Base-by-base conservation (phyloP, 2,113 vertebrate genomes). In the Pomatostomus ruficeps region DNA sequence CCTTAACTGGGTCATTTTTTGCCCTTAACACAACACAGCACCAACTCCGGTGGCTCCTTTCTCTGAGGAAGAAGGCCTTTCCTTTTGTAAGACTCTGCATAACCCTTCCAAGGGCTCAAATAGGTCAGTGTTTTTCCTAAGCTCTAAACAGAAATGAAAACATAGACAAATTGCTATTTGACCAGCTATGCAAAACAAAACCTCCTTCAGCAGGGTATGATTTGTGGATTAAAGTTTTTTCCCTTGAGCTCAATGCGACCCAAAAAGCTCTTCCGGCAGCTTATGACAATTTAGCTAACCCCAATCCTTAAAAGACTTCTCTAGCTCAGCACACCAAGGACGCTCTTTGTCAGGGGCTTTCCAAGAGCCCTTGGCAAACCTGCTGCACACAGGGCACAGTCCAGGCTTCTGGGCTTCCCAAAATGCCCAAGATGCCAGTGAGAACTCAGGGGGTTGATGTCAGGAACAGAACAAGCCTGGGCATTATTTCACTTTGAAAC, bases 201-300 rank as follows among this genome's bases (percentile, higher is more conserved):
- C 76, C 82, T 85, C 81, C 75, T 90, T 96, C 85, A 94, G 75
- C 2, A 19, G 79, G 54, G 55, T 91, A 40, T 45, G 81, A 85
- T 90, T 88, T 91, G 72, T 80, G 88, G 94, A 96, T 96, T 96
- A 93, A 95, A 88, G 75, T 24, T 92, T 88, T 93, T 94, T 80
- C 42, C 75, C 75, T 73, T 80, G 68, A 95, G 67, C 85, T 93
- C 88, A 80, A 36, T 1, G 7, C 75, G 94, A 62, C 89, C 87
- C 88, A 88, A 89, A 96, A 96, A 94, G 89, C 89, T 91, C 63
- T 95, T 96, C 89, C n/a, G 31, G 89, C 81, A 93, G 91, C 62
- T 96, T 93, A 92, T 91, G 62, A 54, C 91, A 91, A 46, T 46
- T 89, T 40, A 93, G 85, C 89, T 70, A 80, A 83, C 63, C 80